Conservation (phyloP, 2,113 vertebrate species). For the Ranitomeya variabilis region DNA sequence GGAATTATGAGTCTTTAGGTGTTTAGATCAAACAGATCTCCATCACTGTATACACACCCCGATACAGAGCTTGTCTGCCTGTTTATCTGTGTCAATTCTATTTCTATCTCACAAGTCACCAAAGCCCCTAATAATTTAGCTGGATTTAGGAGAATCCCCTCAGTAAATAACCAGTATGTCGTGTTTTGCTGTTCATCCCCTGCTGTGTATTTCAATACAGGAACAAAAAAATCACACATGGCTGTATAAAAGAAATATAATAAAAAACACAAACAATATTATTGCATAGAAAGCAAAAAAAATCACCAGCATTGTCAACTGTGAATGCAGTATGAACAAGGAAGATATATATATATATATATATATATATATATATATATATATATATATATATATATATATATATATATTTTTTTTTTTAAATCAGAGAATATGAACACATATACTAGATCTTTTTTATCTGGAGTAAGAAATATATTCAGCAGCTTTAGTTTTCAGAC, state of each 20-base stretch:
- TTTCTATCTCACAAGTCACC: neutral
- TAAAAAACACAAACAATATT: neutral
- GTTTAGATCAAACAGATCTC: neutral
- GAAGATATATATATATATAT: neutral
- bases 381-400: neutral
- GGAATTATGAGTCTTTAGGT: neutral
- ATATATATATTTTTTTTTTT: neutral
- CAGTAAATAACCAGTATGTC: neutral
- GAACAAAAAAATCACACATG: neutral
- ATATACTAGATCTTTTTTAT: neutral
- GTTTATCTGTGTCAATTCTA: neutral
- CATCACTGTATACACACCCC: neutral
- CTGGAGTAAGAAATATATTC: neutral
- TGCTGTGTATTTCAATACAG: neutral
- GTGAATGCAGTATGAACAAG: neutral
- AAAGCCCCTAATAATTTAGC: neutral
- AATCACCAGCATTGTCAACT: neutral
- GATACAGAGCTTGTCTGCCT: neutral
- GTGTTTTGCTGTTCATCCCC: too few relatives aligned
- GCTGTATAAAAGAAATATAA: neutral
- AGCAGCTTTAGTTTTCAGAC: neutral
- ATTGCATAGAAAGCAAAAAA: neutral
- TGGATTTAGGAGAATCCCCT: neutral
- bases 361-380: neutral
- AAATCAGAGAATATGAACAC: too few relatives aligned